These are phyloP conservation scores for Megalurothrips usitatus DNA, from an alignment of 2,888 invertebrate species.

Conservation along the genomic window DNA sequence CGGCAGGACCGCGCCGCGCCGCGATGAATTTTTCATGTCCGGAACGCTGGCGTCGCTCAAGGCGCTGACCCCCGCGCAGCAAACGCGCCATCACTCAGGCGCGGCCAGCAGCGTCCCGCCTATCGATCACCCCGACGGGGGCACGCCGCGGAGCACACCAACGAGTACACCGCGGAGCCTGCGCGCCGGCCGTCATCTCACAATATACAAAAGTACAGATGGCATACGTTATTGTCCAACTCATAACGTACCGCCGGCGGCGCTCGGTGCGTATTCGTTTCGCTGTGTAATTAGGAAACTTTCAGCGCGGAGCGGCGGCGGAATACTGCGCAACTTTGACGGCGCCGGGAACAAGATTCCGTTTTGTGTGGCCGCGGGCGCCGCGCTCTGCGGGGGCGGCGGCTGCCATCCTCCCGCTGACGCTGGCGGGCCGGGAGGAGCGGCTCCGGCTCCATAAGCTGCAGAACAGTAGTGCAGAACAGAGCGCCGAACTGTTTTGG, in stretches of 20 bases:
- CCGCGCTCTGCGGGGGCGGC: background rate
- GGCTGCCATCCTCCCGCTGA: background rate
- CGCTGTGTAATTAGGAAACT: conserved; percentile 1
- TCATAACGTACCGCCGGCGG: too few species aligned
- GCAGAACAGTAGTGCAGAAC: background rate
- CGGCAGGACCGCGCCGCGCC: background rate
- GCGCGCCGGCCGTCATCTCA: too few species aligned
- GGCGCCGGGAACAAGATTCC: background rate
- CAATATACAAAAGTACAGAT: too few species aligned
- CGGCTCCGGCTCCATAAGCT: background rate
- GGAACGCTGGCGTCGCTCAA: background rate
- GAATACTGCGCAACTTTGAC: background rate
- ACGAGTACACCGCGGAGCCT: too few species aligned
- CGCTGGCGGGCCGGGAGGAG: too few species aligned
- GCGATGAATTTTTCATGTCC: background rate
- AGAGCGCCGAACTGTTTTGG: background rate
- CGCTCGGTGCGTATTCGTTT: background rate
- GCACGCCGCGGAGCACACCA: too few species aligned
- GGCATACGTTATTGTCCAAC: too few species aligned
- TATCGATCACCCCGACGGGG: too few species aligned
- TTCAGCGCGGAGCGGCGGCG: background rate
- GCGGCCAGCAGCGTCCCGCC: background rate
- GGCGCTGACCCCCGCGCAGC: too few species aligned
- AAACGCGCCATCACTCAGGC: background rate
- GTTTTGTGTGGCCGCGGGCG: background rate